A percentile compares a stretch with the other conserved stretches of the same genome.
phyloP scores from a whole-genome alignment of 2,888 invertebrate species.

The Rhimphoctona megacephalus region DNA sequence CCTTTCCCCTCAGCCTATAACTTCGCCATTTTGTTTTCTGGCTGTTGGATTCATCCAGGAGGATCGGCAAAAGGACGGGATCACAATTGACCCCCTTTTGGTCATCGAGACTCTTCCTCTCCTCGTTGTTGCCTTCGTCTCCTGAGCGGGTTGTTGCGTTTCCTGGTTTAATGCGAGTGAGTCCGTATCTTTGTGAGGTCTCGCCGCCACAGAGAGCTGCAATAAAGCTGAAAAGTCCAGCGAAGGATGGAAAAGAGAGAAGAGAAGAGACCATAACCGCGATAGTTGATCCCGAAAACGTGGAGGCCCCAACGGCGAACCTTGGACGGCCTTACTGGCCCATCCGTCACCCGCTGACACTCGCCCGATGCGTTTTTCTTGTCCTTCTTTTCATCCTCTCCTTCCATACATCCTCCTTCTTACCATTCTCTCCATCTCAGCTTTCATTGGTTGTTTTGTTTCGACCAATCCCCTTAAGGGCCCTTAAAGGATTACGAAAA shows the following conservation, averaged over 20 bases:
- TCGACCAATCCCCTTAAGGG: constrained; percentile 19
- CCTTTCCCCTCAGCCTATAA: constrained; percentile 8
- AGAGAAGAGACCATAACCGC: constrained; percentile 45
- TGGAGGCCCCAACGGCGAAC: constrained; percentile 52
- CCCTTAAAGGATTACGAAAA: constrained; percentile 12
- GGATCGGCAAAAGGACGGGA: constrained; percentile 43
- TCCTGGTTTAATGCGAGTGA: constrained; percentile 67
- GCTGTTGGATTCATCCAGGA: constrained; percentile 33
- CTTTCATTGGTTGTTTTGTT: constrained; percentile 35
- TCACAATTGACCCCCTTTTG: constrained; percentile 70
- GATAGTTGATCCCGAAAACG: constrained; percentile 52
- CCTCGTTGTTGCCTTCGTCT: constrained; percentile 47
- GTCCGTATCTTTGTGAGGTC: constrained; percentile 28
- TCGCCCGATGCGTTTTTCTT: constrained; percentile 70
- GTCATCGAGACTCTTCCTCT: constrained; percentile 53
- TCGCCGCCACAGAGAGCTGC: constrained; percentile 65
- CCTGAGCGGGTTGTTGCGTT: constrained; percentile 55
- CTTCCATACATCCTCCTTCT: constrained; percentile 41
- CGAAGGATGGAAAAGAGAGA: constrained; percentile 56
- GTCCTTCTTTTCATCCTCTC: constrained; percentile 38
- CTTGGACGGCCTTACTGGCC: constrained; percentile 76
- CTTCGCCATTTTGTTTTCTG: constrained; percentile 26
- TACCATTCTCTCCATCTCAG: constrained; percentile 39
- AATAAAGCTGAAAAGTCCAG: constrained; percentile 53
- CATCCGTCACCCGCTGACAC: constrained; percentile 83